Base-by-base conservation (phyloP, 2,797 vertebrate genomes). In the Arrhamphus sclerolepis region DNA sequence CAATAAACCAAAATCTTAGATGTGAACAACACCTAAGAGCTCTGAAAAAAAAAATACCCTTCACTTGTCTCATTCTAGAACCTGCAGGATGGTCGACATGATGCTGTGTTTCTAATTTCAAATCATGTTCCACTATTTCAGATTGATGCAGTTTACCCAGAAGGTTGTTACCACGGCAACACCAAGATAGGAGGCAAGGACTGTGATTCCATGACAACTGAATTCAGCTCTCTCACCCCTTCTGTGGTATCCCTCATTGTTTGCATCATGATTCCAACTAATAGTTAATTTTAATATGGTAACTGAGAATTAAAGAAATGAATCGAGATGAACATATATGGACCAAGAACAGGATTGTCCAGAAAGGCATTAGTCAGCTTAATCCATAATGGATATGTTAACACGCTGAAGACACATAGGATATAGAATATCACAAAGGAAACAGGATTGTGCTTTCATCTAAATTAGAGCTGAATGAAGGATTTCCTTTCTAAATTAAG, bases 111-210 rank as follows among this genome's bases (percentile, higher is more conserved):
- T 89, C 80, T 85, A 84, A 90, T 92, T 89, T 91, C 80, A 87
- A 90, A 82, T 75, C 66, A 26, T 89, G 87, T 72, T 89, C 82
- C 66, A 87, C 78, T 85, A 89, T 84, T 86, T 87, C 71, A 84
- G 68, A 86, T 79, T 62, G 85, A 80, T 76, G 73, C 83, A 66
- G 78, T 89, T 90, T 90, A 90, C 72, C 87, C 85, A 85, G 87
- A 89, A 89, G 87, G 81, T 80, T 91, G 92, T 93, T 92, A 64
- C 92, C 91, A 90, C 46, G 83, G 90, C 86, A 92, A 93, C 89
- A 72, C 64, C 53, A 62, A 66, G 66, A 85, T 28, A 62, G 73
- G 88, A 88, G 88, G 84, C 65, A 65, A 87, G 83, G 81, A 71
- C 80, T 65, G 80, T 68, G 84, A 82, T 87, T 87, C 85, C 85